Conservation (phyloP, 2,888 invertebrate species). For the Amphipyra tragopoginis region DNA sequence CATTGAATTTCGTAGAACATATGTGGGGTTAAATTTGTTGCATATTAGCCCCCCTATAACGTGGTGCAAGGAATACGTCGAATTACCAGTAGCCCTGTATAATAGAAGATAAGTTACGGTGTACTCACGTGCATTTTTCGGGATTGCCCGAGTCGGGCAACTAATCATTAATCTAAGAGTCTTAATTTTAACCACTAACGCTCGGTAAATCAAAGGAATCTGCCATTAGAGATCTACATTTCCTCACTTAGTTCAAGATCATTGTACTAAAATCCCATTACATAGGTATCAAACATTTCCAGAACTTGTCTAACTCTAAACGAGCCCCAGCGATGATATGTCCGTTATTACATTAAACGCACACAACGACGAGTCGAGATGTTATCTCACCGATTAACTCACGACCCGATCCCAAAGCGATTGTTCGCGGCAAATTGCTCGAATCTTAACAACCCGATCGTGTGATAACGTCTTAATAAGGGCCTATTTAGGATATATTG, state of each 20-base stretch:
- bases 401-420: constrained; percentile 43
- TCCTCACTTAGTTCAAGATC: background rate
- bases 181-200: no score
- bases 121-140: no score
- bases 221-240: no score
- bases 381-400: constrained; percentile 62
- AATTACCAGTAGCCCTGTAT: no score
- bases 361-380: constrained; percentile 61
- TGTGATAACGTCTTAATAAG: constrained; percentile 58
- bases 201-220: no score
- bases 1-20: no score
- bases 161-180: no score
- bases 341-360: constrained; percentile 51
- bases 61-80: no score
- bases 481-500: constrained; percentile 51
- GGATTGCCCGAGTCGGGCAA: no score
- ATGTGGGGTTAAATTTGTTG: no score
- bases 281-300: constrained; percentile 14
- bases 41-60: no score
- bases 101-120: no score
- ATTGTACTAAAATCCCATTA: constrained; percentile 6
- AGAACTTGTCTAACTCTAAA: constrained; percentile 6
- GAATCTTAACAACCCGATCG: constrained; percentile 56
- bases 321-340: constrained; percentile 15
- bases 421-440: constrained; percentile 64